Conservation (phyloP, 2,888 invertebrate genomes). For the Drosophila pegasa region DNA sequence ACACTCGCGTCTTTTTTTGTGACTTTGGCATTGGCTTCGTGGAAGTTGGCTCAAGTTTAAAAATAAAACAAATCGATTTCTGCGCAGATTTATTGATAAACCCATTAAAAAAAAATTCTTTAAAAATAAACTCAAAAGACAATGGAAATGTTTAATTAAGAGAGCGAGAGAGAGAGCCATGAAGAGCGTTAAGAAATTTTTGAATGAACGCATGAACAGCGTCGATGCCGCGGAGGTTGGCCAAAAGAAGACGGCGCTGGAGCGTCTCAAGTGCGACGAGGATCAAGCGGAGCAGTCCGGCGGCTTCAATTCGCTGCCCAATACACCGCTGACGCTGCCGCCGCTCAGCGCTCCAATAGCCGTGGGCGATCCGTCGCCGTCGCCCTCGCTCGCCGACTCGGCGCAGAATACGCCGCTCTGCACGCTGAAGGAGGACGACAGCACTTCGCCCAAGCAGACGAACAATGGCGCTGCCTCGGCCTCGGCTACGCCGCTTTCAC, state of each 20-base stretch:
- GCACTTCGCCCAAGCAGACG: constrained; percentile 57
- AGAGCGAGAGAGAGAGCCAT: constrained; percentile 51
- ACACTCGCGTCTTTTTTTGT: constrained; percentile 2
- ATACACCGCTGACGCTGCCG: constrained; percentile 60
- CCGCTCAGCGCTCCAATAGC: constrained; percentile 68
- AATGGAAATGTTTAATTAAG: constrained; percentile 22
- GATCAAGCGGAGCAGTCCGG: constrained; percentile 1
- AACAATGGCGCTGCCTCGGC: constrained; percentile 43
- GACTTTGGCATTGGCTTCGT: constrained; percentile 27
- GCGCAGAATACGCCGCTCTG: constrained; percentile 70
- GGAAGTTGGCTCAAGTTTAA: constrained; percentile 39
- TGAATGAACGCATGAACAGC: constrained; percentile 84
- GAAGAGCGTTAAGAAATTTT: constrained; percentile 84
- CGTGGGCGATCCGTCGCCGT: constrained; percentile 71
- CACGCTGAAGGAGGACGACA: constrained; percentile 66
- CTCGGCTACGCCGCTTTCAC: constrained; percentile 33
- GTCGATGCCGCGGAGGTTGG: constrained; percentile 71
- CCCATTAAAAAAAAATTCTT: constrained; percentile 19
- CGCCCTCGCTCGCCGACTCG: constrained; percentile 68
- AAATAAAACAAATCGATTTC: constrained; percentile 60
- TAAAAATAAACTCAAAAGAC: constrained; percentile 14
- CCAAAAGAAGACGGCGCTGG: constrained; percentile 56
- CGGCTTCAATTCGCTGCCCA: constrained; percentile 64
- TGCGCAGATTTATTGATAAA: constrained; percentile 57
- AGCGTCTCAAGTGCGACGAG: constrained; percentile 61